Evolutionary conservation across 1,140 invertebrate genomes (phyloP), one percentile per base, ranked within the genome.

Genomic region (Tetragnatha versicolor): DNA sequence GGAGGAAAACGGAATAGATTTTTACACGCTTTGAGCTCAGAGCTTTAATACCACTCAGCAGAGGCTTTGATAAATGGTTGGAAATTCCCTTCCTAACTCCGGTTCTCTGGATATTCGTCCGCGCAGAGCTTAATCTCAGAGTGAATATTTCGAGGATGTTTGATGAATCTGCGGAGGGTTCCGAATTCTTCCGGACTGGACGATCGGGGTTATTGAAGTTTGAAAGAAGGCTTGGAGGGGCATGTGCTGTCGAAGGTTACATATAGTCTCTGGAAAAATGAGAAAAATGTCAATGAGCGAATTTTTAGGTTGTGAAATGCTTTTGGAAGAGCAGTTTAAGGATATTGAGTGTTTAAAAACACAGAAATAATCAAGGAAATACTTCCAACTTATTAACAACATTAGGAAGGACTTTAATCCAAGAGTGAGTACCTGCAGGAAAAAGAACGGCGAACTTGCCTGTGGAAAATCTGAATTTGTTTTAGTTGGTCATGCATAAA

Each of bases 381-480:
- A 58, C 6, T 58, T 58, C 20, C 53, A 58, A 58, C 25, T 58
- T 7, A 12, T 58, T 29, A 58, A 58, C 29, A 58, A 58, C 29
- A 22, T 29, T 31, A 58, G 53, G 25, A 58, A 53, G 29, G 53
- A 58, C 5, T 58, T 58, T 31, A 58, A 25, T 58, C 22, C 14
- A 17, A 58, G 29, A 58, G 53, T 58, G 53, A 29, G 10, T 31
- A 58, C 25, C 20, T 58, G 25, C 25, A 58, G 29, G n/a, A 58
- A 10, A 53, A 58, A 58, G 25, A 58, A 58, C 20, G 53, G 53
- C 14, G 9, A 29, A 20, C 53, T 58, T 27, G 25, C 53, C 20
- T 58, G 53, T 29, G 53, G 25, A 58, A 58, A 29, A 58, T n/a
- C 25, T 29, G 53, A 58, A 31, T n/a, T n/a, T n/a, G n/a, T n/a